Base-by-base conservation (phyloP, 1,140 invertebrate genomes). In the Heliothis subflexa region DNA sequence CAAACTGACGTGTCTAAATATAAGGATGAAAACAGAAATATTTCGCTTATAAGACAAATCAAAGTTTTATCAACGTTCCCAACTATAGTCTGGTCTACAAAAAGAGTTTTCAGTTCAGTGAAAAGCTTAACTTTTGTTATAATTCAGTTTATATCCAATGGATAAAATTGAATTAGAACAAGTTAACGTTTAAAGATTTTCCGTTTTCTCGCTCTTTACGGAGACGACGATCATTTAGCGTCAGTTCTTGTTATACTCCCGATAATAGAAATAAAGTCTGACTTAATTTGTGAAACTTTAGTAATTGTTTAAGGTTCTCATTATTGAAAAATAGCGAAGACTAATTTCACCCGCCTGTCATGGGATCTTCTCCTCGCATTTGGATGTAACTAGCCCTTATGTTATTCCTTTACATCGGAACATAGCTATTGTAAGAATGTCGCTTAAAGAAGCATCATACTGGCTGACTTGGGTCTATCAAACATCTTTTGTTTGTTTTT, bases 81-180 rank as follows among this genome's bases (percentile, higher is more conserved):
- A 47, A 52, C 21, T 28, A 70, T 50, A 52, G 45, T 52, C 18
- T 70, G 28, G 25, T 52, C 47, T 50, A 2, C 21, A 25, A 66
- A 50, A 70, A 70, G 21, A 70, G 25, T 70, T 49, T 52, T 4
- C 66, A 50, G 21, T 70, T 70, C 59, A 16, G 72, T 10, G 59
- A 50, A 62, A 54, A 75, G 57, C 21, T 75, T 75, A 75, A 75
- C 73, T 62, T 68, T 75, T 64, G 59, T 64, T 75, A 59, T 74
- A 74, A 74, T 25, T 74, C 72, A 74, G 18, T 74, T 61, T 49
- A 74, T 55, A 74, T 61, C 57, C 49, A 74, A 61, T 47, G 16
- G 62, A 66, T 47, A 74, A 25, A 74, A 74, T 57, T 49, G 57
- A 66, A 59, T 61, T 50, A 74, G 28, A 45, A 74, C 33, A 62